Percentiles rank a stretch among this genome's conserved stretches.
Evolutionary conservation across 1,140 invertebrate species (phyloP).

Genomic region (Carcinoscorpius rotundicauda): DNA sequence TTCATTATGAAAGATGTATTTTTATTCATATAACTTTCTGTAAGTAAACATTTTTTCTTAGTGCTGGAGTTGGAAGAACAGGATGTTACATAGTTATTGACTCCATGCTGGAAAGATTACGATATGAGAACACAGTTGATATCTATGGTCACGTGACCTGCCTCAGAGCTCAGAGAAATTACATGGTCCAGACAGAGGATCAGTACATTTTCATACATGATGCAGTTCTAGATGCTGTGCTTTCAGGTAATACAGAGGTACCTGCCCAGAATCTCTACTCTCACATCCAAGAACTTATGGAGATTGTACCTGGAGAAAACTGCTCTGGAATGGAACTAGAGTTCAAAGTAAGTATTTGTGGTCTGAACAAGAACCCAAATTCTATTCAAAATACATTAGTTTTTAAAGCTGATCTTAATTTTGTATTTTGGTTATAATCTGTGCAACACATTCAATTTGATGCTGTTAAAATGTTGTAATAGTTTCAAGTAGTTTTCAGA

Average conservation of each 20-base stretch:
- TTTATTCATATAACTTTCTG: too few species aligned
- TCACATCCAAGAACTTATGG: conserved; percentile 85
- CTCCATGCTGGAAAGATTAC: conserved; percentile 86
- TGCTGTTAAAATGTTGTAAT: too few species aligned
- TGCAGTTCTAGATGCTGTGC: conserved; percentile 86
- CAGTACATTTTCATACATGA: conserved; percentile 99
- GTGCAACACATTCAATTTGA: too few species aligned
- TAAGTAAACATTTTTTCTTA: conserved; percentile 8
- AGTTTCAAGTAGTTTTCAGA: too few species aligned
- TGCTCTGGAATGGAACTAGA: conserved; percentile 96
- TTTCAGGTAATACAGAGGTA: conserved; percentile 89
- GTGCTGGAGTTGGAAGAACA: conserved; percentile 56
- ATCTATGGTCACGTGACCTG: conserved; percentile 98
- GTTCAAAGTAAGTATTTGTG: conserved; percentile 57
- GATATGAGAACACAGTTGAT: conserved; percentile 92
- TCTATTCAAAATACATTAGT: not conserved
- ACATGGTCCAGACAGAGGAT: conserved; percentile 96
- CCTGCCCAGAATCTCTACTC: conserved; percentile 79
- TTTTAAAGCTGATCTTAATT: not conserved
- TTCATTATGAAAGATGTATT: too few species aligned
- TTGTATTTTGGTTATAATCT: too few species aligned
- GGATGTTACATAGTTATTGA: conserved; percentile 98
- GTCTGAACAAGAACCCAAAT: not conserved
- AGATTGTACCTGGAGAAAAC: conserved; percentile 49
- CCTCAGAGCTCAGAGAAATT: conserved; percentile 89